These are phyloP conservation scores for Arenaria interpres DNA, from an alignment of 2,113 vertebrate species.

Conservation along the genomic window DNA sequence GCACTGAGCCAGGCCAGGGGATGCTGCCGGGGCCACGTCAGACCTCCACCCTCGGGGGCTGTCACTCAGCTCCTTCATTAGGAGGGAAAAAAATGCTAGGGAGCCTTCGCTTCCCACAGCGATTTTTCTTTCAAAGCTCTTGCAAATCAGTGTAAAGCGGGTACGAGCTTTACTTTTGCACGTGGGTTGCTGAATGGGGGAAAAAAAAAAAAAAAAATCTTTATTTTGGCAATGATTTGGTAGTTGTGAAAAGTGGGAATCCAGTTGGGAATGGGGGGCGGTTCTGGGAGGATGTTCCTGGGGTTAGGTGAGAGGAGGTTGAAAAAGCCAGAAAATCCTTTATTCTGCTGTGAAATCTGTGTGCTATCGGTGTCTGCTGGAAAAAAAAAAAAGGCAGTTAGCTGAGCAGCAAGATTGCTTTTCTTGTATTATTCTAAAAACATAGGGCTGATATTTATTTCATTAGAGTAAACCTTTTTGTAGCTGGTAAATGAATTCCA, in stretches of 20 bases:
- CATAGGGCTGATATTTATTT: constrained; percentile 48
- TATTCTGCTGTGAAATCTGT: background rate
- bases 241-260: background rate
- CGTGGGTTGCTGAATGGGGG: background rate
- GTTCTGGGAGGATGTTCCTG: background rate
- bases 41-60: constrained; percentile 11
- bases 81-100: background rate
- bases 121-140: constrained; percentile 29
- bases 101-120: background rate
- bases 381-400: background rate
- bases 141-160: background rate
- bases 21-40: background rate
- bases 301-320: background rate
- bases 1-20: background rate
- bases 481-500: constrained; percentile 43
- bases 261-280: background rate
- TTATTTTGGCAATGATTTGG: background rate
- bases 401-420: constrained; percentile 24
- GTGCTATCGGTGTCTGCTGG: background rate
- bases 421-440: constrained; percentile 43
- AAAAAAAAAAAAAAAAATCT: background rate
- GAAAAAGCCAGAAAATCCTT: background rate
- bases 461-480: constrained; percentile 48
- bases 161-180: background rate
- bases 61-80: constrained; percentile 55